A percentile compares a stretch with the other conserved stretches of the same genome.
Conservation (phyloP, 2,113 vertebrate genomes). For the Apistogramma diplotaenia region DNA sequence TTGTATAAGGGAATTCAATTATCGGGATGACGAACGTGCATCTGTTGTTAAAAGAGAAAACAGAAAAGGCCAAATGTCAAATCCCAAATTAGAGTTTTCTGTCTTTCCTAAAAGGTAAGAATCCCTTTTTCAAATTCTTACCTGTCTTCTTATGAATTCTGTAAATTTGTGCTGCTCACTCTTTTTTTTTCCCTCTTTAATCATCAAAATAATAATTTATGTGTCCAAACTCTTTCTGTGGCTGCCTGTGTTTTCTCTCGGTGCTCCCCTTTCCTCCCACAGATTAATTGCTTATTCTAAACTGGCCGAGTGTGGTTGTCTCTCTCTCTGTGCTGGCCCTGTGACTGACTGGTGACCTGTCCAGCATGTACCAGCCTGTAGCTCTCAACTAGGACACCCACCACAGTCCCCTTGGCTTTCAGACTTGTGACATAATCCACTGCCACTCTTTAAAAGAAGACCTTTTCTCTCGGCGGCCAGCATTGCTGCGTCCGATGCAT, state of each 20-base stretch:
- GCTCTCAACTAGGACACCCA: too few species aligned
- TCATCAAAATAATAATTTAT: not conserved
- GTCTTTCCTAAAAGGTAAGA: not conserved
- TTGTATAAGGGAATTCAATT: not conserved
- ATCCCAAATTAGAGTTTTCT: not conserved
- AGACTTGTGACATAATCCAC: too few species aligned
- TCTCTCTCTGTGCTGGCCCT: not conserved
- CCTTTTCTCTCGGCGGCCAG: too few species aligned
- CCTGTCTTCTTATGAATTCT: not conserved
- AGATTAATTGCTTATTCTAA: not conserved
- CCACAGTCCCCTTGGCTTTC: too few species aligned
- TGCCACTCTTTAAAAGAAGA: too few species aligned
- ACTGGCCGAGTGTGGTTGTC: not conserved
- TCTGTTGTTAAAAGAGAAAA: not conserved
- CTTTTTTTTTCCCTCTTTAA: not conserved
- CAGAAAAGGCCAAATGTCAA: not conserved
- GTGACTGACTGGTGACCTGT: not conserved
- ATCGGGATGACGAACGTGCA: not conserved
- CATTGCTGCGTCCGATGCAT: too few species aligned
- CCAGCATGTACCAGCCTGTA: rapidly evolving
- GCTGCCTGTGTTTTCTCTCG: not conserved
- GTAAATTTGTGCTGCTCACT: not conserved
- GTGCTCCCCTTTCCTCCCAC: not conserved
- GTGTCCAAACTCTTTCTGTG: not conserved
- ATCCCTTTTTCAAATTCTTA: not conserved